Evolutionary conservation across 1,140 invertebrate genomes (phyloP).

Genomic region (Bilobella aurantiaca): DNA sequence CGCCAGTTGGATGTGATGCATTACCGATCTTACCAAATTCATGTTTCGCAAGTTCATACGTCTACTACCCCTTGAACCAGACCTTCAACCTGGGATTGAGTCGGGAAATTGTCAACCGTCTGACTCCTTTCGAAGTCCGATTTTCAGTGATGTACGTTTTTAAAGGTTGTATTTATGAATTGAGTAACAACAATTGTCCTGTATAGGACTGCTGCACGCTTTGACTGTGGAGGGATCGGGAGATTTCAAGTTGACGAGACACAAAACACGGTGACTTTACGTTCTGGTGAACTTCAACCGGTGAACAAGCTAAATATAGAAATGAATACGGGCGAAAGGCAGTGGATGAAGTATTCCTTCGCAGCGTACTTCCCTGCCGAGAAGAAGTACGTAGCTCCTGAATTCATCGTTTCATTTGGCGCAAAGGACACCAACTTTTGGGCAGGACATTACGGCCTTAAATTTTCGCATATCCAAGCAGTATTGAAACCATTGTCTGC

Average conservation of each 20-base stretch:
- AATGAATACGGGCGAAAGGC: not conserved
- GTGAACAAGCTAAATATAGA: not conserved
- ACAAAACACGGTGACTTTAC: too few relatives aligned
- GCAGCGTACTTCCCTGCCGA: too few relatives aligned
- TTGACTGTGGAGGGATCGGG: not conserved
- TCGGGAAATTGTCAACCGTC: not conserved
- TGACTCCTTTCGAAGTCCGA: not conserved
- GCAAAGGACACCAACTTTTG: slow-evolving; percentile 4
- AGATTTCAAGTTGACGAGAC: not conserved
- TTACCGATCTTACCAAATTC: not conserved
- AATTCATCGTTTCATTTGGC: not conserved
- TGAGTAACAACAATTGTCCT: not conserved
- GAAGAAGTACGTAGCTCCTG: not conserved
- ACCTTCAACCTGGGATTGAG: not conserved
- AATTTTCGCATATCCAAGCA: not conserved
- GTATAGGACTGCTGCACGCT: not conserved
- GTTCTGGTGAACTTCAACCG: too few relatives aligned
- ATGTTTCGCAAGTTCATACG: not conserved
- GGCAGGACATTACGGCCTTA: slow-evolving; percentile 5
- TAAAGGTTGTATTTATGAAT: slow-evolving; percentile 1
- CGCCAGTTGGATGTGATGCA: not conserved
- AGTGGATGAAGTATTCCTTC: too few relatives aligned
- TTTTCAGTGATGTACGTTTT: not conserved
- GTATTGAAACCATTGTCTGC: not conserved
- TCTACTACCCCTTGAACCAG: not conserved